Evolutionary conservation across 2,888 invertebrate genomes (phyloP).

Genomic region (Lasiommata megera): DNA sequence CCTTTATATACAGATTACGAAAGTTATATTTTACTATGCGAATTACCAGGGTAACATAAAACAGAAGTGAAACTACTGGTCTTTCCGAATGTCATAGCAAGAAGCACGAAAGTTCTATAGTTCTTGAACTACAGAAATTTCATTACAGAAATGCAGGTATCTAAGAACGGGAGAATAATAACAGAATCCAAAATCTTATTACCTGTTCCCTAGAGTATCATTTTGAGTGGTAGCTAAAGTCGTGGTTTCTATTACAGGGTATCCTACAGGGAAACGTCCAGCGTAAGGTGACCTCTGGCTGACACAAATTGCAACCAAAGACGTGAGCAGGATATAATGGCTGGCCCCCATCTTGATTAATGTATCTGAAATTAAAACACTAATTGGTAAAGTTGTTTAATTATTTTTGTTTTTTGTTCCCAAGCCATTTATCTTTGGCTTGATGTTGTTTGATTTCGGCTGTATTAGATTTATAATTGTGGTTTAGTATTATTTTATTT

Average conservation of each 20-base stretch:
- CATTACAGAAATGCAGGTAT: too few species aligned
- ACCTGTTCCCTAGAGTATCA: slow-evolving; percentile 44
- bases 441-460: background rate
- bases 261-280: slow-evolving; percentile 75
- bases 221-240: slow-evolving; percentile 30
- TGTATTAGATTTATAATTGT: background rate
- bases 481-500: background rate
- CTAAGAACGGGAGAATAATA: background rate
- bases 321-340: slow-evolving; percentile 36
- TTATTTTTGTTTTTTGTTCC: slow-evolving; percentile 10
- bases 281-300: slow-evolving; percentile 83
- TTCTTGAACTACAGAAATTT: too few species aligned
- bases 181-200: slow-evolving; percentile 17
- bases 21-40: too few species aligned
- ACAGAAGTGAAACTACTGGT: too few species aligned
- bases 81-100: too few species aligned
- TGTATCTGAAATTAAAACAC: slow-evolving; percentile 32
- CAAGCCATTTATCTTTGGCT: background rate
- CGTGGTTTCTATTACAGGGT: slow-evolving; percentile 58
- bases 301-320: slow-evolving; percentile 34
- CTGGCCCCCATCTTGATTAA: slow-evolving; percentile 37
- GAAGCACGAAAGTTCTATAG: too few species aligned
- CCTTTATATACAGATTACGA: too few species aligned
- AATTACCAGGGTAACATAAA: too few species aligned
- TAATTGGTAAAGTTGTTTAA: slow-evolving; percentile 12